A percentile compares a stretch with the other conserved stretches of the same genome.
These are phyloP conservation scores for Mormoops blainvillei DNA, from an alignment of 2,113 vertebrate genomes.

Conservation along the genomic window DNA sequence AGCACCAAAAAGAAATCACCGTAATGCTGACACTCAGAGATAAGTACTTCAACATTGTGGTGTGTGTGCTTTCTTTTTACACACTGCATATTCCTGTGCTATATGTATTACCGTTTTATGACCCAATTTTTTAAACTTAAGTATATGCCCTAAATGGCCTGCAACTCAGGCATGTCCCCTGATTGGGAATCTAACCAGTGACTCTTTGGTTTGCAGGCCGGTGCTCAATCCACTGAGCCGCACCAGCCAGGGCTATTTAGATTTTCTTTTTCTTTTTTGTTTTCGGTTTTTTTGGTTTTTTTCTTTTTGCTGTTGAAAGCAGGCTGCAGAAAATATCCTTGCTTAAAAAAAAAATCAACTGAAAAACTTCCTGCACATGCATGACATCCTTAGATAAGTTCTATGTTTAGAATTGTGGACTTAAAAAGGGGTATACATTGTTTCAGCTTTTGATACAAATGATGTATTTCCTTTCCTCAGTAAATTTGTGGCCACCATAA, in stretches of 20 bases:
- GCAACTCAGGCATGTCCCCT: too few species aligned
- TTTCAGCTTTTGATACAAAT: constrained; percentile 25
- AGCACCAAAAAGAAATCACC: not conserved
- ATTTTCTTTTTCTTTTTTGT: too few species aligned
- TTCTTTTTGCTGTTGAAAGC: not conserved
- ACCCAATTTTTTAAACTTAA: not conserved
- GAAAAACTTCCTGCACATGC: not conserved
- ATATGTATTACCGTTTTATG: not conserved
- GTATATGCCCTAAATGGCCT: not conserved
- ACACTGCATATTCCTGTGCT: not conserved
- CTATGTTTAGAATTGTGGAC: not conserved
- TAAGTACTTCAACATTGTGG: not conserved
- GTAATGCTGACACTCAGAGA: not conserved
- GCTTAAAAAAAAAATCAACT: not conserved
- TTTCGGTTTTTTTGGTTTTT: too few species aligned
- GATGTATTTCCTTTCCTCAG: not conserved
- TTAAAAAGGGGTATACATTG: not conserved
- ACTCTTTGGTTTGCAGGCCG: too few species aligned
- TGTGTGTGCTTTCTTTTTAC: not conserved
- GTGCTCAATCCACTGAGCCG: too few species aligned
- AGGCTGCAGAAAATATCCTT: not conserved
- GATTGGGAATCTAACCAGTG: too few species aligned
- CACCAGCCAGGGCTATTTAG: too few species aligned
- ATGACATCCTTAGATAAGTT: not conserved
- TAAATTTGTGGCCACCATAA: not conserved